Evolutionary conservation across 1,140 invertebrate species (phyloP).

Genomic region (Diorhabda elongata): DNA sequence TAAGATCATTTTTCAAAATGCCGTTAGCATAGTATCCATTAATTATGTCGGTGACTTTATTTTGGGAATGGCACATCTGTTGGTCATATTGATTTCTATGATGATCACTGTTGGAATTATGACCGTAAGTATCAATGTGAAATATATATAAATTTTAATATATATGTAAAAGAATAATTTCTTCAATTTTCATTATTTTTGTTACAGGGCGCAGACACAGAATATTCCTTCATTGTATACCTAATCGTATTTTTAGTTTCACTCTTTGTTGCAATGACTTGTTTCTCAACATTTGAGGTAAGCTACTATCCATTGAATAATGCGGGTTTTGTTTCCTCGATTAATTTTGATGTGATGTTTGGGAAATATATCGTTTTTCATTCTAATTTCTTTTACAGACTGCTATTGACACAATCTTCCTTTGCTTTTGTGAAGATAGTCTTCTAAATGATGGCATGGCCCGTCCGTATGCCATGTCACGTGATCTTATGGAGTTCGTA

Average conservation of each 20-base stretch:
- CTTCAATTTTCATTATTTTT: constrained; percentile 5
- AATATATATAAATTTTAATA: not conserved
- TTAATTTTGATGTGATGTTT: not conserved
- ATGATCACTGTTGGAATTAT: constrained; percentile 59
- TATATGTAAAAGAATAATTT: not conserved
- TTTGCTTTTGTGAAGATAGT: constrained; percentile 81
- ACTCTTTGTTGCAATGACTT: constrained; percentile 6
- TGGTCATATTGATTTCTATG: constrained; percentile 63
- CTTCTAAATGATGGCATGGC: constrained; percentile 69
- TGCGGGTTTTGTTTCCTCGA: not conserved
- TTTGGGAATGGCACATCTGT: constrained; percentile 67
- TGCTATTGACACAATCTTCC: constrained; percentile 75
- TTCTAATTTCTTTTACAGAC: constrained; percentile 57
- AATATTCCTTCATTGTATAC: not conserved
- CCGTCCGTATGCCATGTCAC: constrained; percentile 72
- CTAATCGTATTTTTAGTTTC: constrained; percentile 10
- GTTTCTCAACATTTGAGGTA: constrained; percentile 19
- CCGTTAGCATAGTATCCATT: constrained; percentile 66
- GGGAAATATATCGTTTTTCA: not conserved
- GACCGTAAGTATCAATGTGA: constrained; percentile 4
- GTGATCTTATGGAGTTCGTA: constrained; percentile 68
- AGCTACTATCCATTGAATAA: not conserved
- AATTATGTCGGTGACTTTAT: constrained; percentile 81
- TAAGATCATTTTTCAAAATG: constrained; percentile 57
- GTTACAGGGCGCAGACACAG: constrained; percentile 7